Conservation (phyloP, 2,888 invertebrate species). For the Gortyna flavago region DNA sequence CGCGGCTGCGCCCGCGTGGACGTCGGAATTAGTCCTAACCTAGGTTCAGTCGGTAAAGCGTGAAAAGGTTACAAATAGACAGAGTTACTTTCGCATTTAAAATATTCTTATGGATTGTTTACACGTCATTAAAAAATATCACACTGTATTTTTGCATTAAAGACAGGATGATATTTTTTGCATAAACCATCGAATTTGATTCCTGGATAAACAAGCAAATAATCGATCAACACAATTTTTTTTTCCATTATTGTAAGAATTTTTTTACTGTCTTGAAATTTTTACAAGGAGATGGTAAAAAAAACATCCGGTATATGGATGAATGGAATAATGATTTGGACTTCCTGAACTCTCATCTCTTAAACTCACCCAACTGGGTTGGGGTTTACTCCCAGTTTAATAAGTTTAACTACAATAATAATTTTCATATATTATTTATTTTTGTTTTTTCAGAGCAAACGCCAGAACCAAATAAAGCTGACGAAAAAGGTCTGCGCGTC, state of each 20-base stretch:
- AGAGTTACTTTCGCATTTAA: background rate
- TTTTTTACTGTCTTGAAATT: too few relatives aligned
- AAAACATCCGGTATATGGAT: too few relatives aligned
- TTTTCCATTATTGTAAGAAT: background rate
- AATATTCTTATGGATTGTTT: background rate
- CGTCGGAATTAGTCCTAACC: background rate
- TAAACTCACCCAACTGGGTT: background rate
- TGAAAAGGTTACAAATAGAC: background rate
- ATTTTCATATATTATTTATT: background rate
- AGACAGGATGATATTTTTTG: background rate
- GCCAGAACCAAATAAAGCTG: constrained; percentile 2
- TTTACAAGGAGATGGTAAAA: too few relatives aligned
- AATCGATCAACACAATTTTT: background rate
- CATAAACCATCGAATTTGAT: background rate
- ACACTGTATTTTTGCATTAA: background rate
- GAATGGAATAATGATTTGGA: background rate
- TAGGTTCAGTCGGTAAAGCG: background rate
- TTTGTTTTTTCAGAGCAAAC: constrained; percentile 19
- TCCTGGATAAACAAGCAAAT: background rate
- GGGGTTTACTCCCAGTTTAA: background rate
- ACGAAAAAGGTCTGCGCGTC: constrained; percentile 21
- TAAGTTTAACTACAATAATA: background rate
- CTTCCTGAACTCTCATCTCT: background rate
- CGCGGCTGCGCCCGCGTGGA: background rate
- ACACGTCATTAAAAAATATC: background rate